Conservation (phyloP, 2,888 invertebrate genomes). For the Bhutanitis thaidina region DNA sequence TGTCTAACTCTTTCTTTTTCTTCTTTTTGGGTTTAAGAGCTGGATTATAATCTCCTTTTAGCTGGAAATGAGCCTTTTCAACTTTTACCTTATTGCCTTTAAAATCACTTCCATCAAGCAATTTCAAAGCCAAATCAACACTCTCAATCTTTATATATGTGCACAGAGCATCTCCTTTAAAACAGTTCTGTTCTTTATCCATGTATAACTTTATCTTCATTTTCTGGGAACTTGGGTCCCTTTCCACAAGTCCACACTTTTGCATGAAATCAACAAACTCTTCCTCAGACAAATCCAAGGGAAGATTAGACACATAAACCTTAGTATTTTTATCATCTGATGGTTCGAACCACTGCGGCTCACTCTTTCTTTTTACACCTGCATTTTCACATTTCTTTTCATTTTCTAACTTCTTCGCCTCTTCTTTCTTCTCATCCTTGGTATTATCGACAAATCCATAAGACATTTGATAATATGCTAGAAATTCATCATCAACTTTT, state of each 20-base stretch:
- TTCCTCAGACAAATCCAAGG: constrained; percentile 91
- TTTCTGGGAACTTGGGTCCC: constrained; percentile 88
- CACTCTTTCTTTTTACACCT: constrained; percentile 76
- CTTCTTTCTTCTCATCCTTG: constrained; percentile 42
- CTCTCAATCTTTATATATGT: constrained; percentile 98
- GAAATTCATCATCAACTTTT: constrained; percentile 97
- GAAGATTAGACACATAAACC: constrained; percentile 97
- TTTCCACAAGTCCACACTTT: constrained; percentile 97
- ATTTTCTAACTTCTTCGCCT: constrained; percentile 50
- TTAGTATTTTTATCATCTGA: constrained; percentile 92
- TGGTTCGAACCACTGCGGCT: constrained; percentile 94
- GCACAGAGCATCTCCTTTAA: constrained; percentile 98
- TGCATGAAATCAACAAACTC: constrained; percentile 95
- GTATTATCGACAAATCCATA: constrained; percentile 91
- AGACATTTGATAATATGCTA: constrained; percentile 97
- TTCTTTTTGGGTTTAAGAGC: constrained; percentile 93
- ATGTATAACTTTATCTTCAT: constrained; percentile 96
- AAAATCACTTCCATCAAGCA: constrained; percentile 92
- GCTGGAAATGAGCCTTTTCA: constrained; percentile 94
- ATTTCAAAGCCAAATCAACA: constrained; percentile 93
- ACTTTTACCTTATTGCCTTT: constrained; percentile 91
- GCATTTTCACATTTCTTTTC: constrained; percentile 60
- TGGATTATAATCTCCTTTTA: constrained; percentile 97
- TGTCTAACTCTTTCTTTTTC: constrained; percentile 93
- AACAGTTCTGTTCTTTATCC: constrained; percentile 86